Percentiles rank a stretch among this genome's conserved stretches.
These are phyloP conservation scores for Thalpophila matura DNA, from an alignment of 2,888 invertebrate genomes.

Conservation along the genomic window DNA sequence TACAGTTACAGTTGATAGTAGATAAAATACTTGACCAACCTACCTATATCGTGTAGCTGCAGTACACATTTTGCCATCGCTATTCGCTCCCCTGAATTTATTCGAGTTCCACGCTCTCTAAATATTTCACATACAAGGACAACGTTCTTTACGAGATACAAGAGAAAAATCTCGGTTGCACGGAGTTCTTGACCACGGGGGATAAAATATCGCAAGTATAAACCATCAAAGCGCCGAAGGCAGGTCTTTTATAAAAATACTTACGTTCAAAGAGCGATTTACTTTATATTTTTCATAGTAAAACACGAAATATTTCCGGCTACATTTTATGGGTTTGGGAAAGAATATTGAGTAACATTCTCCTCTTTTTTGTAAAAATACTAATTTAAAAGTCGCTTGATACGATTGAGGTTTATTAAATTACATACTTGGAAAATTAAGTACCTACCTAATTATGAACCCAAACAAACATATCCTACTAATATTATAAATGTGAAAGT, in stretches of 20 bases:
- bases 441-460: no score
- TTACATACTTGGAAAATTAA: no score
- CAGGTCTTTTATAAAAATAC: conserved; percentile 44
- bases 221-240: conserved; percentile 50
- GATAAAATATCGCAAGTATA: conserved; percentile 52
- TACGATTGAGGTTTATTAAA: background rate
- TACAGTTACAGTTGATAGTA: conserved; percentile 7
- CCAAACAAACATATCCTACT: no score
- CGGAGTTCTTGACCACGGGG: conserved; percentile 52
- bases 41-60: conserved; percentile 2
- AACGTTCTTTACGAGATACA: conserved; percentile 51
- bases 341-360: conserved; percentile 7
- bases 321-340: background rate
- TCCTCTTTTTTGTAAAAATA: background rate
- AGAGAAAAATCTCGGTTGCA: conserved; percentile 45
- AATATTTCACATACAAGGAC: conserved; percentile 49
- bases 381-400: background rate
- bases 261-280: conserved; percentile 30
- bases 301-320: conserved; percentile 5
- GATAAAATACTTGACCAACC: conserved; percentile 15
- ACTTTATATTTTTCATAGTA: conserved; percentile 33
- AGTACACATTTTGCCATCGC: conserved; percentile 1
- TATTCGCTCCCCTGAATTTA: conserved; percentile 25
- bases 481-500: no score
- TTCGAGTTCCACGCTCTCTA: conserved; percentile 41